Conservation (phyloP, 1,140 invertebrate species). For the Augochlora pura region DNA sequence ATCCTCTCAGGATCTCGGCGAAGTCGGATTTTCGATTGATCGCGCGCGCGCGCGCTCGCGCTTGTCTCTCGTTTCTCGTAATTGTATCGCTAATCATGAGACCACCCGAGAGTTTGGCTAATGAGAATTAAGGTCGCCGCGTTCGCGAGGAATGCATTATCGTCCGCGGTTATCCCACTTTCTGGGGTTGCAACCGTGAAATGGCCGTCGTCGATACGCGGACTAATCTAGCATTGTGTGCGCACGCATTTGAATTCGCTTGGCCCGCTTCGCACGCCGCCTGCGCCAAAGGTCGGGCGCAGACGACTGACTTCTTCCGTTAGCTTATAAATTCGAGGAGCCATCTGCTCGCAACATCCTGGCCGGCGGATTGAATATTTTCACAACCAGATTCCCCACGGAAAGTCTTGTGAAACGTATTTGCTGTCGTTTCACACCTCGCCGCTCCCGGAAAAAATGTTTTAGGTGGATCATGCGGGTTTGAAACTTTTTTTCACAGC, state of each 20-base stretch:
- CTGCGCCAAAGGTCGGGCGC: slow-evolving; percentile 43
- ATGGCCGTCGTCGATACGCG: slow-evolving; percentile 7
- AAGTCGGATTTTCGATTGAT: neutral
- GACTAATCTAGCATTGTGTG: slow-evolving; percentile 22
- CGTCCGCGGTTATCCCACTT: slow-evolving; percentile 43
- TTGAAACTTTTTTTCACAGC: too few relatives aligned
- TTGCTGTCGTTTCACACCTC: neutral
- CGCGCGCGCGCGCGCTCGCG: neutral
- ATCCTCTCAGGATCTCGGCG: too few relatives aligned
- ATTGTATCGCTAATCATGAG: slow-evolving; percentile 1
- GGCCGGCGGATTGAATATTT: slow-evolving; percentile 19
- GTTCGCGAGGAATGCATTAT: slow-evolving; percentile 36
- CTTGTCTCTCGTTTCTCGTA: neutral
- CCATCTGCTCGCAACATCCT: slow-evolving; percentile 13
- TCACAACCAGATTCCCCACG: neutral
- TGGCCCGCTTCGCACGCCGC: slow-evolving; percentile 59
- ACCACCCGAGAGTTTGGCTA: neutral
- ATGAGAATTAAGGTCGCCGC: slow-evolving; percentile 48
- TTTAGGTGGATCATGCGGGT: too few relatives aligned
- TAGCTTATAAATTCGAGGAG: slow-evolving; percentile 35
- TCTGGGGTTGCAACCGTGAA: slow-evolving; percentile 48
- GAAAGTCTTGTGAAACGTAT: neutral
- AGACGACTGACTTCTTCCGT: slow-evolving; percentile 50
- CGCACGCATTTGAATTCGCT: slow-evolving; percentile 46
- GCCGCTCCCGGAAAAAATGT: neutral